Evolutionary conservation across 2,113 vertebrate species (phyloP).

Genomic region (Noctilio leporinus): DNA sequence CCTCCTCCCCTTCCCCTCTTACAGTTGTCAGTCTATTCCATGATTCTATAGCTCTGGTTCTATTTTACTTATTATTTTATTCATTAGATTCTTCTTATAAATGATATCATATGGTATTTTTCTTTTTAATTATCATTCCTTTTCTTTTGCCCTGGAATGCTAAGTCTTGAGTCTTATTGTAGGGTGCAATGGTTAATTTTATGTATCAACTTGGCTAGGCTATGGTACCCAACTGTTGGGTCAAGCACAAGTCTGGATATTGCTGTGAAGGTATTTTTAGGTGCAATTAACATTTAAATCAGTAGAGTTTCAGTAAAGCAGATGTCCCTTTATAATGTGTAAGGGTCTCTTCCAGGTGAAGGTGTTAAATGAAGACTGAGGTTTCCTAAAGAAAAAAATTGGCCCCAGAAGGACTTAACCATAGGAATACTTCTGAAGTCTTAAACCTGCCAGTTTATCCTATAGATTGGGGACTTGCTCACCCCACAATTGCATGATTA

Average conservation of each 20-base stretch:
- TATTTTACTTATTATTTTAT: too few relatives aligned
- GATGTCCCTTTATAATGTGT: not conserved
- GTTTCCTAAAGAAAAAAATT: not conserved
- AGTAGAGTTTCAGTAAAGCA: not conserved
- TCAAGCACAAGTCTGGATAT: not conserved
- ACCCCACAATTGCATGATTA: not conserved
- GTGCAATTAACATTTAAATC: not conserved
- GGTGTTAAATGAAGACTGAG: not conserved
- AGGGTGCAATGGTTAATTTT: not conserved
- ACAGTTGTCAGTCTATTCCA: too few relatives aligned
- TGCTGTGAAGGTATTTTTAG: not conserved
- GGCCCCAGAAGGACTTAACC: not conserved
- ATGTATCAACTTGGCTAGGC: not conserved
- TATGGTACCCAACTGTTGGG: not conserved
- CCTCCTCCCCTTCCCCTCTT: too few relatives aligned
- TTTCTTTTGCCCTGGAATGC: not conserved
- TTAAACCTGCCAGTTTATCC: fast-evolving
- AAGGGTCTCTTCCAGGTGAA: not conserved
- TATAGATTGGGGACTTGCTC: not conserved
- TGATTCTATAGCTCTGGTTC: too few relatives aligned
- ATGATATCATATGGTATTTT: too few relatives aligned
- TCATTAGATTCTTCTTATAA: too few relatives aligned
- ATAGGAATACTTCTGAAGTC: not conserved
- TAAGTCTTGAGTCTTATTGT: not conserved
- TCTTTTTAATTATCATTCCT: not conserved